Evolutionary conservation across 2,113 vertebrate genomes (phyloP).

Genomic region (Scatophagus argus): DNA sequence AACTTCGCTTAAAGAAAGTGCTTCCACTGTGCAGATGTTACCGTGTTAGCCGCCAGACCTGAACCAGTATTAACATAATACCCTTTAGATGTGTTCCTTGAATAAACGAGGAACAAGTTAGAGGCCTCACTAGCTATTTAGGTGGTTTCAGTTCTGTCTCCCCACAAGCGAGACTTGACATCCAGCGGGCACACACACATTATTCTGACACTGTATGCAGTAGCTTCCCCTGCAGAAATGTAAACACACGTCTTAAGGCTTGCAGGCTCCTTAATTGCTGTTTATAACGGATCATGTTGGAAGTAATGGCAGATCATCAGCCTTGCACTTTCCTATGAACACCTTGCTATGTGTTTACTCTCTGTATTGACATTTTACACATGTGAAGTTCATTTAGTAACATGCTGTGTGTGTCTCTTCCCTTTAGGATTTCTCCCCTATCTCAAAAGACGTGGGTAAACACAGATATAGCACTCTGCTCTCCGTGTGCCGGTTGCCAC

Average conservation of each 20-base stretch:
- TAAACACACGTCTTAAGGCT: background rate
- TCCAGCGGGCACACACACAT: background rate
- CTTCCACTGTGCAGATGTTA: background rate
- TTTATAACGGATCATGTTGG: background rate
- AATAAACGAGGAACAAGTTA: background rate
- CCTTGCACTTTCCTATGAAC: background rate
- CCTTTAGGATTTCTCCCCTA: constrained; percentile 32
- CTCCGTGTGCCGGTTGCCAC: background rate
- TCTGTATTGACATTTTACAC: rapidly evolving
- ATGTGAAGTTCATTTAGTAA: background rate
- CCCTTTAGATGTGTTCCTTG: background rate
- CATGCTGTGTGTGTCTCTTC: background rate
- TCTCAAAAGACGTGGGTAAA: constrained; percentile 34
- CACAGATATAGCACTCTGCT: background rate
- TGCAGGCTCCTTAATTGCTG: background rate
- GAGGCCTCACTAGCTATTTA: constrained; percentile 9
- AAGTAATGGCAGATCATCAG: background rate
- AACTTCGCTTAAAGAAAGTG: background rate
- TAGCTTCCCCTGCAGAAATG: background rate
- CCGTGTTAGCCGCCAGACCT: background rate
- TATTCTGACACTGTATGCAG: no score
- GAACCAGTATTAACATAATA: background rate
- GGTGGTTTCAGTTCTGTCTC: background rate
- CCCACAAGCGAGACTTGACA: background rate
- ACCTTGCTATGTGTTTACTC: background rate